A percentile compares a stretch with the other conserved stretches of the same genome.
phyloP scores from a whole-genome alignment of 2,797 vertebrate species.

The Orestias chungarensis region DNA sequence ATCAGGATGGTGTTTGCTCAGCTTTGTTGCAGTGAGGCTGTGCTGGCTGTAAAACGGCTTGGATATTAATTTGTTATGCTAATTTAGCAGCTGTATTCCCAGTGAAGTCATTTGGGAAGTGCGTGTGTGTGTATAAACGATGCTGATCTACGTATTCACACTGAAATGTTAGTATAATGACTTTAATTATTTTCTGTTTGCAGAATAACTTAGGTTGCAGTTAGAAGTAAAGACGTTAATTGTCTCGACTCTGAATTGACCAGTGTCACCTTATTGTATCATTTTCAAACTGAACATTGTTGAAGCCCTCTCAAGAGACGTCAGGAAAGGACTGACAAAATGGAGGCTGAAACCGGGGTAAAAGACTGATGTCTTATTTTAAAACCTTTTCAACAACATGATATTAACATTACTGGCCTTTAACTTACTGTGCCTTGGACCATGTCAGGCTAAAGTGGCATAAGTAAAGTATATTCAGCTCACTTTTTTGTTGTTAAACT shows the following conservation, averaged over 20 bases:
- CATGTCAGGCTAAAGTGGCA: background rate
- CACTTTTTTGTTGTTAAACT: background rate
- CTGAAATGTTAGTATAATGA: background rate
- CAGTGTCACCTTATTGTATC: conserved; percentile 17
- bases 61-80: conserved; percentile 33
- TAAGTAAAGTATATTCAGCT: background rate
- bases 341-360: conserved; percentile 9
- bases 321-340: conserved; percentile 13
- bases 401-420: background rate
- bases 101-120: background rate
- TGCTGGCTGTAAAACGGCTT: background rate
- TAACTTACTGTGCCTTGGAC: background rate
- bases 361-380: conserved; percentile 16
- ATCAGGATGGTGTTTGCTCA: background rate
- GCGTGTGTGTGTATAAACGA: background rate
- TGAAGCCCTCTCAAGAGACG: conserved; percentile 16
- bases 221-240: conserved; percentile 5
- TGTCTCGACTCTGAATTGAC: conserved; percentile 20
- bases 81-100: conserved; percentile 32
- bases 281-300: conserved; percentile 5
- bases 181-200: background rate
- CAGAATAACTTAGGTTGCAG: background rate
- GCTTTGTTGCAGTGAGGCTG: background rate
- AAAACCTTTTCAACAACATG: background rate
- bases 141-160: too few relatives aligned